Conservation (phyloP, 1,140 invertebrate genomes). For the Ceratina japonica region DNA sequence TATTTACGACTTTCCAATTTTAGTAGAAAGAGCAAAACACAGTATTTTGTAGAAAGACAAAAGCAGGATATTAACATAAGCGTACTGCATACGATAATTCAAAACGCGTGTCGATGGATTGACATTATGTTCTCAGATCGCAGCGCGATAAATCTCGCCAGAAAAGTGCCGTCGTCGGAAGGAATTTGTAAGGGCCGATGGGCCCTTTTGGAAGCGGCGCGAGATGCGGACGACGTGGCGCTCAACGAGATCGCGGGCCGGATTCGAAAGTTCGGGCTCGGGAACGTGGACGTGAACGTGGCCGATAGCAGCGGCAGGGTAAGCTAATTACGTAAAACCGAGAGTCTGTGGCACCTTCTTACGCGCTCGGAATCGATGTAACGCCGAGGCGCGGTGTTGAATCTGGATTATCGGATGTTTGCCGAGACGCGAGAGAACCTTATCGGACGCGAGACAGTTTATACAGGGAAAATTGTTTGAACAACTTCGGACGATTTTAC, state of each 20-base stretch:
- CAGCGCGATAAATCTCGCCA: slow-evolving; percentile 53
- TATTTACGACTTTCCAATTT: too few species aligned
- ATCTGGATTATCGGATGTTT: too few species aligned
- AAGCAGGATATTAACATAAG: too few species aligned
- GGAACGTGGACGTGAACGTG: slow-evolving; percentile 73
- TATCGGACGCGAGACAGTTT: too few species aligned
- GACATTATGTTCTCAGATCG: neutral
- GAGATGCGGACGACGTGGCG: slow-evolving; percentile 72
- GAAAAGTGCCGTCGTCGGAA: slow-evolving; percentile 69
- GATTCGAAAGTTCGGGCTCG: slow-evolving; percentile 63
- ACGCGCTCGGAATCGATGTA: neutral
- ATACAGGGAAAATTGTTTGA: too few species aligned
- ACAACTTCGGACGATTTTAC: too few species aligned
- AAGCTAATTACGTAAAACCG: slow-evolving; percentile 44
- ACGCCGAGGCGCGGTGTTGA: too few species aligned
- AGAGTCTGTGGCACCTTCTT: too few species aligned
- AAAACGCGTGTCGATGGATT: neutral
- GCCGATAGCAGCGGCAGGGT: slow-evolving; percentile 76
- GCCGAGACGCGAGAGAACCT: too few species aligned
- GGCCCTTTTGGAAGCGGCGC: slow-evolving; percentile 74
- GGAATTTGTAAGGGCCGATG: slow-evolving; percentile 67
- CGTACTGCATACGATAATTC: too few species aligned
- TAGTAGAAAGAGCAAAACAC: too few species aligned
- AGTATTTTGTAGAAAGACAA: too few species aligned
- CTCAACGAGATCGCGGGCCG: slow-evolving; percentile 68